Conservation (phyloP, 1,140 invertebrate species). For the Argopecten irradians region DNA sequence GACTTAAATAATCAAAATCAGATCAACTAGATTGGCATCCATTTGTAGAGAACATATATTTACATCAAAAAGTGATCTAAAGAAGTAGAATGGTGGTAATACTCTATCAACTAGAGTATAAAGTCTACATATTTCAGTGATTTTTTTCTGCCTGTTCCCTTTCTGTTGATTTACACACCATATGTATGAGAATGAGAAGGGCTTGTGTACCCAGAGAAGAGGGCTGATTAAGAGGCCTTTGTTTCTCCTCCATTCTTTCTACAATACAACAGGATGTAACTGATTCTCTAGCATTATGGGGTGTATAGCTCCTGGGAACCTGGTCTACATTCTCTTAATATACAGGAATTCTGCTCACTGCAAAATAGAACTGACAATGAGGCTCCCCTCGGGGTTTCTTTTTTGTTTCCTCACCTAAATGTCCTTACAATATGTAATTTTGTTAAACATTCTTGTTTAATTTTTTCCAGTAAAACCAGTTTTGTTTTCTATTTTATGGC, state of each 20-base stretch:
- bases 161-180: neutral
- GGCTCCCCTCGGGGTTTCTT: neutral
- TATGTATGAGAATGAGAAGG: neutral
- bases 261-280: constrained; percentile 5
- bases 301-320: constrained; percentile 4
- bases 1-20: no score
- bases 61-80: no score
- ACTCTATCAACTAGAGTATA: neutral
- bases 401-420: no score
- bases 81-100: neutral
- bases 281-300: neutral
- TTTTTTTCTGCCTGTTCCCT: neutral
- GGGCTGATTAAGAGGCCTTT: neutral
- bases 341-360: constrained; percentile 20
- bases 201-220: neutral
- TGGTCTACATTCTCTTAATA: neutral
- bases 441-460: no score
- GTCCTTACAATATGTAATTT: no score
- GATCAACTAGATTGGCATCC: neutral
- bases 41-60: neutral
- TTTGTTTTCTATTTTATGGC: no score
- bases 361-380: constrained; percentile 16
- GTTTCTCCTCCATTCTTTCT: neutral
- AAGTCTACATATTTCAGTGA: neutral
- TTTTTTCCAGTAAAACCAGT: no score